A percentile compares a stretch with the other conserved stretches of the same genome.
These are phyloP conservation scores for Capitulum mitella DNA, from an alignment of 2,888 invertebrate species.

Conservation along the genomic window DNA sequence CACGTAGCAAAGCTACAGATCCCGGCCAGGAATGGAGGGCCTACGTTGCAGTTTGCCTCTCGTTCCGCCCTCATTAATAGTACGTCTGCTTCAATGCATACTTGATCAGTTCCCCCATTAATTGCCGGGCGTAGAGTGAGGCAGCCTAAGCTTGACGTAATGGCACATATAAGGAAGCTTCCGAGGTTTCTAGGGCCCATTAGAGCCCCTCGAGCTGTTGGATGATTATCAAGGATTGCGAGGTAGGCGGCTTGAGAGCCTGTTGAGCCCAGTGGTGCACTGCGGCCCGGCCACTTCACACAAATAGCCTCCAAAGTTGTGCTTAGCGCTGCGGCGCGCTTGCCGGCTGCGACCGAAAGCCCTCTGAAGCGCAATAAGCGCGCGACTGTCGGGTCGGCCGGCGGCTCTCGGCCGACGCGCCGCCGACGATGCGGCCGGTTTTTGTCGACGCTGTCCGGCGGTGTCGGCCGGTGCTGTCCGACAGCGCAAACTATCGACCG, in stretches of 20 bases:
- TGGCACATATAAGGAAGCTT: not conserved
- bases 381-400: too few relatives aligned
- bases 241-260: not conserved
- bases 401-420: too few relatives aligned
- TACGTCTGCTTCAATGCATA: not conserved
- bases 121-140: not conserved
- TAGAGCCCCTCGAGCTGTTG: not conserved
- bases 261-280: not conserved
- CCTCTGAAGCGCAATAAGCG: too few relatives aligned
- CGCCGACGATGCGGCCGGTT: too few relatives aligned
- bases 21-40: too few relatives aligned
- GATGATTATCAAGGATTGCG: not conserved
- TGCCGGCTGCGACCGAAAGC: not conserved
- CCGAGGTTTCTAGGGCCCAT: not conserved
- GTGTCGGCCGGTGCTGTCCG: too few relatives aligned
- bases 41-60: too few relatives aligned
- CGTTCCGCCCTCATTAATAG: not conserved
- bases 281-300: too few relatives aligned
- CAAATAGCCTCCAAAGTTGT: not conserved
- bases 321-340: not conserved
- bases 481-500: not conserved
- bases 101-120: not conserved
- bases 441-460: too few relatives aligned
- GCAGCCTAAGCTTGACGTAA: not conserved
- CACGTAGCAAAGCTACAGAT: too few relatives aligned